Conservation (phyloP, 2,888 invertebrate species). For the Lepeophtheirus nordmannii region DNA sequence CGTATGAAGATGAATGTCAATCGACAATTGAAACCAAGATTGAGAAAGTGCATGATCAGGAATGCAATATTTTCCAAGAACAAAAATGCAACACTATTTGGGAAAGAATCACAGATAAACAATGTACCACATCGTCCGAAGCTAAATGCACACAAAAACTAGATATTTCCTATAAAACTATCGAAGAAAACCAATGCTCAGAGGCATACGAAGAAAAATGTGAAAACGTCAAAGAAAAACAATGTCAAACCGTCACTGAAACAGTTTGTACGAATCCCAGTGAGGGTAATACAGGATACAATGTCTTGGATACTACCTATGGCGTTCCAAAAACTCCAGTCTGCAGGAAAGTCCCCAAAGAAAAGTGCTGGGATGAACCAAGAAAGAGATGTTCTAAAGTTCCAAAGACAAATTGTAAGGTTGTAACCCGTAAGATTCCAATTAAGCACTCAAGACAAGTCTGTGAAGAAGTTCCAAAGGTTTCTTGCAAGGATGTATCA, state of each 20-base stretch:
- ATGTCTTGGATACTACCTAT: conserved; percentile 9
- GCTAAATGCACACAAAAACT: background rate
- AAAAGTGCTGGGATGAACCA: conserved; percentile 13
- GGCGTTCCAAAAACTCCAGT: conserved; percentile 15
- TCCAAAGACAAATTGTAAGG: conserved; percentile 3
- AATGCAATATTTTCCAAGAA: conserved; percentile 17
- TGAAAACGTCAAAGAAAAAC: background rate
- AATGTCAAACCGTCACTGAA: background rate
- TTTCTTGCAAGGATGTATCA: conserved; percentile 13
- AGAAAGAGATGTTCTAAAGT: background rate
- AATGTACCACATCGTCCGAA: conserved; percentile 12
- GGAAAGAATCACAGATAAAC: conserved; percentile 10
- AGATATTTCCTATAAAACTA: conserved; percentile 7
- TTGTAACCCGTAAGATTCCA: background rate
- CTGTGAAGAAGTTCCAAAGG: conserved; percentile 13
- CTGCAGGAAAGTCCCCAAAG: background rate
- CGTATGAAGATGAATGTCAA: conserved; percentile 6
- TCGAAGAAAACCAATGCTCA: conserved; percentile 9
- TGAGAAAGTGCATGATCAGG: background rate
- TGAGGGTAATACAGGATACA: background rate
- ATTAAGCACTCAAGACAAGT: conserved; percentile 9
- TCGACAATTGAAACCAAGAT: conserved; percentile 3
- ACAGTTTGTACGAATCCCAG: background rate
- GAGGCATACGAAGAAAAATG: conserved; percentile 15
- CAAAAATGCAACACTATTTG: conserved; percentile 14